Evolutionary conservation across 2,888 invertebrate species (phyloP).

Genomic region (Autographa gamma): DNA sequence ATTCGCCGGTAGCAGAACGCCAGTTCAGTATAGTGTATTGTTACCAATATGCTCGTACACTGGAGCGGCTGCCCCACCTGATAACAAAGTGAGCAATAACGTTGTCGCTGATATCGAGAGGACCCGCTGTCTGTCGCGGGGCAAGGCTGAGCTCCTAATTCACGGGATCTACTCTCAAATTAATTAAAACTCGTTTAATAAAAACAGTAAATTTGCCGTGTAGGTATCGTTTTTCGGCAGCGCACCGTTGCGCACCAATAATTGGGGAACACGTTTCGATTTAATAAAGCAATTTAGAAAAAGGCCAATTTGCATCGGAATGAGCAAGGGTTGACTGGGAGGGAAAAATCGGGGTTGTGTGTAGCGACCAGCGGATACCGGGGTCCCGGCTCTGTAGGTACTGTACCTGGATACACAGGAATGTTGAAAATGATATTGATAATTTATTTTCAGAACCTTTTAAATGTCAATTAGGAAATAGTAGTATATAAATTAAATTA

Average conservation of each 20-base stretch:
- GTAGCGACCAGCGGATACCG: slow-evolving; percentile 48
- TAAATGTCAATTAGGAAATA: no score
- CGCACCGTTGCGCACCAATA: slow-evolving; percentile 66
- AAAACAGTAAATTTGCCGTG: slow-evolving; percentile 69
- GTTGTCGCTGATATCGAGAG: slow-evolving; percentile 39
- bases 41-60: neutral
- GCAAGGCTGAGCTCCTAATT: slow-evolving; percentile 54
- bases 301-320: slow-evolving; percentile 83
- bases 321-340: slow-evolving; percentile 74
- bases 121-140: slow-evolving; percentile 39
- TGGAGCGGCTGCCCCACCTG: neutral
- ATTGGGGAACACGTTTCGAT: slow-evolving; percentile 85
- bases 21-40: neutral
- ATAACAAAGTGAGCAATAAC: slow-evolving; percentile 42
- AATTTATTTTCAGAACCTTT: no score
- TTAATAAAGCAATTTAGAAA: slow-evolving; percentile 87
- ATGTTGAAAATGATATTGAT: neutral
- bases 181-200: slow-evolving; percentile 74
- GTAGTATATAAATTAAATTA: no score
- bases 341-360: slow-evolving; percentile 40
- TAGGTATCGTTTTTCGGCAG: slow-evolving; percentile 57
- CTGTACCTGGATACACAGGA: neutral
- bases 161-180: slow-evolving; percentile 59
- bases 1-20: neutral
- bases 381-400: slow-evolving; percentile 18